A percentile compares a stretch with the other conserved stretches of the same genome.
These are phyloP conservation scores for Andrena bucephala DNA, from an alignment of 2,888 invertebrate genomes.

Conservation along the genomic window DNA sequence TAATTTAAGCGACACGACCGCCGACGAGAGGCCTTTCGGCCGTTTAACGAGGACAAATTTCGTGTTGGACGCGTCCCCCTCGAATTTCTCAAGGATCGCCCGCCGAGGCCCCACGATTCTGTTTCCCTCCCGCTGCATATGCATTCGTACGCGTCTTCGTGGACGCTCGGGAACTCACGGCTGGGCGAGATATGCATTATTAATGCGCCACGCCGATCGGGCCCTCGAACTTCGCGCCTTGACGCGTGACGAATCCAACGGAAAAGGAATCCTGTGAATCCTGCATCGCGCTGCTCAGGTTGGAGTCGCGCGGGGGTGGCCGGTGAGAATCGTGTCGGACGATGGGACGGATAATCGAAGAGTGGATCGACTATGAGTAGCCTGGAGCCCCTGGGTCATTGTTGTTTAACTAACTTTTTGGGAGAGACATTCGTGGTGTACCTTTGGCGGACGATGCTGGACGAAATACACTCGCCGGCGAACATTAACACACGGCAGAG, in stretches of 20 bases:
- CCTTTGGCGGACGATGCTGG: neutral
- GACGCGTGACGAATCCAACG: conserved; percentile 60
- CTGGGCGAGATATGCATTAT: conserved; percentile 61
- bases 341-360: conserved; percentile 26
- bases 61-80: conserved; percentile 36
- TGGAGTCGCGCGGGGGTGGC: conserved; percentile 46
- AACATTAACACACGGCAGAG: conserved; percentile 16
- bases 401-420: too few relatives aligned
- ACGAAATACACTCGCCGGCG: conserved; percentile 22
- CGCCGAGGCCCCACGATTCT: conserved; percentile 14
- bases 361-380: neutral
- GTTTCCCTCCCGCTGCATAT: neutral
- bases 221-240: conserved; percentile 47
- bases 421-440: neutral
- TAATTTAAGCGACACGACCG: conserved; percentile 52
- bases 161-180: neutral
- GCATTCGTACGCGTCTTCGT: conserved; percentile 41
- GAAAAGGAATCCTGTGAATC: conserved; percentile 53
- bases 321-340: conserved; percentile 15
- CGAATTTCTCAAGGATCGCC: conserved; percentile 30
- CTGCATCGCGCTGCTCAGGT: conserved; percentile 30
- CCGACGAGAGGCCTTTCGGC: conserved; percentile 38
- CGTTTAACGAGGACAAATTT: conserved; percentile 69
- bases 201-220: conserved; percentile 51
- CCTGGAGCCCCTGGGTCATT: too few relatives aligned